Evolutionary conservation across 2,113 vertebrate species (phyloP).

Genomic region (Notarius quadriscutis): DNA sequence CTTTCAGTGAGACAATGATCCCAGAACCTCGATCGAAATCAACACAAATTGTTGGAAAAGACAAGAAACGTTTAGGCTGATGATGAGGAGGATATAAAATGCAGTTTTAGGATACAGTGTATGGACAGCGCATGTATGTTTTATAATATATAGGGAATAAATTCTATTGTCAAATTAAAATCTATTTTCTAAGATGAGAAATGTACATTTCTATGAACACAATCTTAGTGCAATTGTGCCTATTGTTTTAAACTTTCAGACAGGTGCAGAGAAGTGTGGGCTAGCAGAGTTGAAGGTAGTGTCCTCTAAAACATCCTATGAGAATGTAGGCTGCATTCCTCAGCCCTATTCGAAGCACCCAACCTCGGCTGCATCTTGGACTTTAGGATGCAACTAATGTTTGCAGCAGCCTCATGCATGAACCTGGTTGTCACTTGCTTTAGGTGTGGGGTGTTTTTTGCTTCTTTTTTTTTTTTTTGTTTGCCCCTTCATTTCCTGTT

Average conservation of each 20-base stretch:
- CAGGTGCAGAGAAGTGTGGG: conserved; percentile 12
- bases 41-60: neutral
- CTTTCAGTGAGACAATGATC: neutral
- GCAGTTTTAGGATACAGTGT: neutral
- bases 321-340: neutral
- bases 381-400: conserved; percentile 6
- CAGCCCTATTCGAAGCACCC: neutral
- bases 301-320: neutral
- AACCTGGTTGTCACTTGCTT: conserved; percentile 12
- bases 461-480: neutral
- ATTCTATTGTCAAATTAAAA: neutral
- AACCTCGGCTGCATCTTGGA: neutral
- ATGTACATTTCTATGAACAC: neutral
- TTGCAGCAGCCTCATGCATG: conserved; percentile 21
- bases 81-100: too few relatives aligned
- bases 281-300: neutral
- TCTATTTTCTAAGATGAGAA: neutral
- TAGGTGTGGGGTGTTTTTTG: neutral
- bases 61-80: too few relatives aligned
- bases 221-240: neutral
- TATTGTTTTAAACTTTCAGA: conserved; percentile 22
- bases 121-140: neutral
- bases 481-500: neutral
- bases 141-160: neutral
- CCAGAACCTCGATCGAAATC: neutral